A percentile compares a stretch with the other conserved stretches of the same genome.
Conservation (phyloP, 1,140 invertebrate species). For the Saccostrea cuccullata region DNA sequence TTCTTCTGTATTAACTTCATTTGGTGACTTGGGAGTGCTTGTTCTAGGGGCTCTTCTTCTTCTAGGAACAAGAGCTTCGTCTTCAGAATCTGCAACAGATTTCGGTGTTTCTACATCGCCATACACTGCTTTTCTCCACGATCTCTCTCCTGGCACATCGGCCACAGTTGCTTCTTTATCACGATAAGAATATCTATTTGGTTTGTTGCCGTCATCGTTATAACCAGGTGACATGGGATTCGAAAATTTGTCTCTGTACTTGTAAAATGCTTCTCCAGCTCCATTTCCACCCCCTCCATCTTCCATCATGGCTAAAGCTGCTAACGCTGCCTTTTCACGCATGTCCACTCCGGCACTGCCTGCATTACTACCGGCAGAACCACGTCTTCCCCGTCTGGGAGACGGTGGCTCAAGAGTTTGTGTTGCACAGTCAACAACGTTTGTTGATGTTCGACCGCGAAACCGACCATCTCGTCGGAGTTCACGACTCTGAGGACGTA, state of each 20-base stretch:
- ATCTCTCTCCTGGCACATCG: conserved; percentile 68
- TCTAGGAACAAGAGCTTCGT: conserved; percentile 58
- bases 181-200: conserved; percentile 43
- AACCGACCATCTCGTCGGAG: conserved; percentile 57
- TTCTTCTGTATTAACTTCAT: conserved; percentile 48
- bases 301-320: conserved; percentile 54
- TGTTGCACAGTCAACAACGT: conserved; percentile 67
- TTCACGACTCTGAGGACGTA: conserved; percentile 61
- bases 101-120: conserved; percentile 61
- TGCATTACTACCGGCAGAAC: conserved; percentile 48
- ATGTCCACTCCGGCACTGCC: conserved; percentile 56
- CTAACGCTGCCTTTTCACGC: conserved; percentile 59
- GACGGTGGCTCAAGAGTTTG: conserved; percentile 71
- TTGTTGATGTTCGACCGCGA: conserved; percentile 46
- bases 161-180: conserved; percentile 50
- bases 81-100: conserved; percentile 51
- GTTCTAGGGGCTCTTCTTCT: conserved; percentile 60
- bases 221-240: conserved; percentile 55
- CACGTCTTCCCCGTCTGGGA: conserved; percentile 52
- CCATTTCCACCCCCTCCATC: conserved; percentile 54
- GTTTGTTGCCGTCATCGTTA: conserved; percentile 41
- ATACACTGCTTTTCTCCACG: conserved; percentile 74
- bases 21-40: conserved; percentile 67
- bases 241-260: conserved; percentile 69
- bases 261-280: conserved; percentile 65